A percentile compares a stretch with the other conserved stretches of the same genome.
Conservation (phyloP, 2,888 invertebrate genomes). For the Phaonia tiefii region DNA sequence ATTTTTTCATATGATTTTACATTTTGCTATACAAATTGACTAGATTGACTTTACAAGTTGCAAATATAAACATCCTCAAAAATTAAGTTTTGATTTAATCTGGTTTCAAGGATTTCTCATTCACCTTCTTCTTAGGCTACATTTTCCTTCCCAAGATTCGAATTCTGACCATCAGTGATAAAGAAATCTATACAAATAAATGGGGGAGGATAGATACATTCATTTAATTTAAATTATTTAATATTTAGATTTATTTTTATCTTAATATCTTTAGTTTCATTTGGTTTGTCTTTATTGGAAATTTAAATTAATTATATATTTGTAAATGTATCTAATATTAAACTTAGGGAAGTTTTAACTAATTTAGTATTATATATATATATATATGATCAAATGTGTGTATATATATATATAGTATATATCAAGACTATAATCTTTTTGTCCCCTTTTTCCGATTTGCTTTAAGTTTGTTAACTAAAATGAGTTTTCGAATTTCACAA, state of each 20-base stretch:
- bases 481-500: background rate
- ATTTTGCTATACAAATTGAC: too few species aligned
- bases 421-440: slow-evolving; percentile 37
- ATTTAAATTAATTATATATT: slow-evolving; percentile 57
- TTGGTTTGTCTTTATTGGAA: slow-evolving; percentile 47
- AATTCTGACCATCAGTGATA: too few species aligned
- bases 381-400: slow-evolving; percentile 41
- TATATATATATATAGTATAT: slow-evolving; percentile 9
- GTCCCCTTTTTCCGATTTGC: slow-evolving; percentile 1
- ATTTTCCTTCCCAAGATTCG: too few species aligned
- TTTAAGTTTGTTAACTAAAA: slow-evolving; percentile 52
- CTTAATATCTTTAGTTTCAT: slow-evolving; percentile 20
- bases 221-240: slow-evolving; percentile 51
- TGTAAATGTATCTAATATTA: slow-evolving; percentile 64
- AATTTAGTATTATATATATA: slow-evolving; percentile 55
- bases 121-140: too few species aligned
- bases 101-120: too few species aligned
- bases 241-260: background rate
- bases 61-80: too few species aligned
- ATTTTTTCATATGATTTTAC: too few species aligned
- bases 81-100: too few species aligned
- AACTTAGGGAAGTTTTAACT: slow-evolving; percentile 52
- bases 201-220: slow-evolving; percentile 44
- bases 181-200: too few species aligned
- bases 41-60: too few species aligned